phyloP scores from a whole-genome alignment of 2,888 invertebrate genomes.

The Himalopsyche anomala region DNA sequence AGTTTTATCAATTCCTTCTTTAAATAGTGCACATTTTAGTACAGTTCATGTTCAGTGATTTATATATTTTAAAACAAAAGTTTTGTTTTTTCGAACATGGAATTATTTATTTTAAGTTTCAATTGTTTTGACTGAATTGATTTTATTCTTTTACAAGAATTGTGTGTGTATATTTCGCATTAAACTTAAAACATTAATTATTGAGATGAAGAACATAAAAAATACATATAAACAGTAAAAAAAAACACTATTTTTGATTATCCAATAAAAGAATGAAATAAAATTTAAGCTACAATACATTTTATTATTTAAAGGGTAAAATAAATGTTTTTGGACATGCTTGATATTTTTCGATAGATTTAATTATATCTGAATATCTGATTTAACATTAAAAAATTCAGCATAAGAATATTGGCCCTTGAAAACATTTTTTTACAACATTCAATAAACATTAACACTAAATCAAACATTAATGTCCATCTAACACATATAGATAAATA shows the following conservation, averaged over 20 bases:
- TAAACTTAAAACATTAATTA: too few relatives aligned
- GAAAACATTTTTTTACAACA: slow-evolving; percentile 41
- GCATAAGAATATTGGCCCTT: slow-evolving; percentile 64
- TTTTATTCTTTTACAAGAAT: too few relatives aligned
- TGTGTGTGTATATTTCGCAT: too few relatives aligned
- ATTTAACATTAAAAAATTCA: slow-evolving; percentile 44
- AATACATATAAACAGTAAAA: too few relatives aligned
- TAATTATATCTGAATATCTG: not conserved
- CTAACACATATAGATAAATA: slow-evolving; percentile 29
- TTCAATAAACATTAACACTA: slow-evolving; percentile 34
- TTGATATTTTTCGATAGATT: not conserved
- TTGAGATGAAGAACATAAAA: too few relatives aligned
- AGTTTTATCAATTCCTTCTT: too few relatives aligned
- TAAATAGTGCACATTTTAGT: too few relatives aligned
- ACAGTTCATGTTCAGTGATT: too few relatives aligned
- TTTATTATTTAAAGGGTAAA: not conserved
- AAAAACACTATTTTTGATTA: not conserved
- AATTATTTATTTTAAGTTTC: too few relatives aligned
- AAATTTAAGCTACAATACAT: not conserved
- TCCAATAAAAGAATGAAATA: not conserved
- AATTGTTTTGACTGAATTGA: too few relatives aligned
- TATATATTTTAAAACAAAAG: too few relatives aligned
- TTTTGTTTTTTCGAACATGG: too few relatives aligned
- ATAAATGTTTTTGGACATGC: not conserved
- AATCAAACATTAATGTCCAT: slow-evolving; percentile 22